Conservation (phyloP, 2,888 invertebrate genomes). For the Operophtera brumata region DNA sequence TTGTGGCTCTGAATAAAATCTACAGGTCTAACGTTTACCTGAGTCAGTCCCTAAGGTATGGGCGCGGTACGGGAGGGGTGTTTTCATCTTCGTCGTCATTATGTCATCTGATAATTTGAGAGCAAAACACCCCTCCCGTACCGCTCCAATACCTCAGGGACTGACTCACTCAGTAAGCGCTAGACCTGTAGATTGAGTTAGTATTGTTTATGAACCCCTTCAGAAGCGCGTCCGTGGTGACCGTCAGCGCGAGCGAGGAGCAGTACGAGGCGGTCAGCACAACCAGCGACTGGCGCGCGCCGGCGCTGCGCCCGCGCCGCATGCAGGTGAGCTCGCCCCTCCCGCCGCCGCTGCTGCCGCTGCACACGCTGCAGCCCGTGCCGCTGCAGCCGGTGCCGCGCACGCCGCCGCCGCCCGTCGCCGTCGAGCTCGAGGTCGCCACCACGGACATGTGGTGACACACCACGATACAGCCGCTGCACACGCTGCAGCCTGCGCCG, state of each 20-base stretch:
- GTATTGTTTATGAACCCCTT: background rate
- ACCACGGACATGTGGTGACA: slow-evolving; percentile 69
- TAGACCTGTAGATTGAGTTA: too few relatives aligned
- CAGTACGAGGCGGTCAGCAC: slow-evolving; percentile 33
- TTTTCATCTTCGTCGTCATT: too few relatives aligned
- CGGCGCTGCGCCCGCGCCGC: slow-evolving; percentile 45
- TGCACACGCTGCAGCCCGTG: slow-evolving; percentile 58
- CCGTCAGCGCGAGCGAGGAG: slow-evolving; percentile 39
- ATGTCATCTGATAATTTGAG: too few relatives aligned
- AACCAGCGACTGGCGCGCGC: slow-evolving; percentile 32
- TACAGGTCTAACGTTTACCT: too few relatives aligned
- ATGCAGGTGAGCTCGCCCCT: slow-evolving; percentile 51
- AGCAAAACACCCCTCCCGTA: too few relatives aligned
- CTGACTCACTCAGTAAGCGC: too few relatives aligned
- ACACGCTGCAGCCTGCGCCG: slow-evolving; percentile 48
- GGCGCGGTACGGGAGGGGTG: too few relatives aligned
- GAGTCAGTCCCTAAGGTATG: too few relatives aligned
- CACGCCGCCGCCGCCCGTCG: slow-evolving; percentile 52
- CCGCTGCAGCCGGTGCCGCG: slow-evolving; percentile 36
- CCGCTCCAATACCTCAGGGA: too few relatives aligned
- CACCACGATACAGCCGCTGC: slow-evolving; percentile 5
- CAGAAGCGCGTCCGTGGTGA: slow-evolving; percentile 59
- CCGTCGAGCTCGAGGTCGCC: slow-evolving; percentile 71
- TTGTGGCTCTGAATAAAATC: too few relatives aligned
- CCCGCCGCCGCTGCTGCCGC: slow-evolving; percentile 38